Percentiles rank a stretch among this genome's conserved stretches.
phyloP scores from a whole-genome alignment of 2,113 vertebrate species.

The Formicarius rufipectus region DNA sequence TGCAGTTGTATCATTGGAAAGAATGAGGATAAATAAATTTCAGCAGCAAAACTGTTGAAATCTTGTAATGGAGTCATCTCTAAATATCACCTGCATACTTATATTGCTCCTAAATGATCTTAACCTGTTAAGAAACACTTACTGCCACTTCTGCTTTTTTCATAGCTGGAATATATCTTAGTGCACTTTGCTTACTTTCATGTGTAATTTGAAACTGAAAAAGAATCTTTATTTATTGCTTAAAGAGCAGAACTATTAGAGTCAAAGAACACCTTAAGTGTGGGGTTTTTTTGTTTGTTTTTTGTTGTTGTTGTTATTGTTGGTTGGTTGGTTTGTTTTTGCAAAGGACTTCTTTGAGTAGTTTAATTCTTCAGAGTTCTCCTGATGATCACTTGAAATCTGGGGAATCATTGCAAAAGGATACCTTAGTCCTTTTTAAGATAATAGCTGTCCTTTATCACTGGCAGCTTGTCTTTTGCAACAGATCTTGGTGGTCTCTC shows the following conservation, averaged over 20 bases:
- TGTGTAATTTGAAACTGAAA: neutral
- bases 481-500: neutral
- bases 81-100: neutral
- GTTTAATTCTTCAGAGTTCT: neutral
- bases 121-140: neutral
- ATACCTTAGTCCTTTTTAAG: neutral
- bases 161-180: neutral
- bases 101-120: neutral
- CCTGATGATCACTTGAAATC: neutral
- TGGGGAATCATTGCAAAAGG: neutral
- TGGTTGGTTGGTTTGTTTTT: neutral
- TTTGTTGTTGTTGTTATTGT: no score
- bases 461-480: neutral
- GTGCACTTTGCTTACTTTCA: neutral
- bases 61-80: neutral
- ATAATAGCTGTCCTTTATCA: neutral
- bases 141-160: neutral
- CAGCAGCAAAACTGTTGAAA: neutral
- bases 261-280: neutral
- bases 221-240: neutral
- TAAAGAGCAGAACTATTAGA: neutral
- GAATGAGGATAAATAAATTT: neutral
- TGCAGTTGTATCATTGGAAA: neutral
- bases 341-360: neutral
- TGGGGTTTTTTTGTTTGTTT: no score